Percentiles rank a stretch among this genome's conserved stretches.
phyloP scores from a whole-genome alignment of 2,888 invertebrate genomes.

The Conomelus anceps region DNA sequence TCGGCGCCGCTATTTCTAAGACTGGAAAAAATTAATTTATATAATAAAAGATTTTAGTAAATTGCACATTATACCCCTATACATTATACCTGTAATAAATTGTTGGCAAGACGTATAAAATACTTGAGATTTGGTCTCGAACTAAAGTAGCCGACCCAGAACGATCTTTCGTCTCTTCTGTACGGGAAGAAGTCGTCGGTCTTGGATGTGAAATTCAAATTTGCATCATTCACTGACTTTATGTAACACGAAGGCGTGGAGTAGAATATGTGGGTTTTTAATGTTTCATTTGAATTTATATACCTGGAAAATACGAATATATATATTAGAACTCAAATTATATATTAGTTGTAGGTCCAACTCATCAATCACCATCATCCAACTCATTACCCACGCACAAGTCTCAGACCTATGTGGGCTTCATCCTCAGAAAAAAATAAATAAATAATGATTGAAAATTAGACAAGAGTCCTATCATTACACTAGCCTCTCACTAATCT shows the following conservation, averaged over 20 bases:
- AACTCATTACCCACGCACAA: no score
- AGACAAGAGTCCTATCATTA: no score
- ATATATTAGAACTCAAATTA: not conserved
- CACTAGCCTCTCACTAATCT: no score
- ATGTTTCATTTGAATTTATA: slow-evolving; percentile 54
- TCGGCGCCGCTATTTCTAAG: no score
- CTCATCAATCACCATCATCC: no score
- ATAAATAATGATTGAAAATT: no score
- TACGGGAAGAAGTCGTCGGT: slow-evolving; percentile 89
- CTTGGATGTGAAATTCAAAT: slow-evolving; percentile 60
- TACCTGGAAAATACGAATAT: slow-evolving; percentile 45
- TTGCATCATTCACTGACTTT: slow-evolving; percentile 64
- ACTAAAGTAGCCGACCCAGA: slow-evolving; percentile 90
- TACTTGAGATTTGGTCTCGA: slow-evolving; percentile 75
- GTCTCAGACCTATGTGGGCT: no score
- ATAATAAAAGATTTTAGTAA: no score
- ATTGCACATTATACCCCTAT: no score
- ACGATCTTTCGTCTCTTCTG: slow-evolving; percentile 75
- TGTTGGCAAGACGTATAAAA: slow-evolving; percentile 67
- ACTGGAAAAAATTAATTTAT: no score
- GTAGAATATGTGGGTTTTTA: slow-evolving; percentile 65
- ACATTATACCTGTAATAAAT: slow-evolving; percentile 59
- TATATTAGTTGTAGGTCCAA: no score
- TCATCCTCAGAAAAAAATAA: no score
- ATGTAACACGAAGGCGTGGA: slow-evolving; percentile 82